Base-by-base conservation (phyloP, 2,888 invertebrate species). In the Chaetogeoica ovagalla region DNA sequence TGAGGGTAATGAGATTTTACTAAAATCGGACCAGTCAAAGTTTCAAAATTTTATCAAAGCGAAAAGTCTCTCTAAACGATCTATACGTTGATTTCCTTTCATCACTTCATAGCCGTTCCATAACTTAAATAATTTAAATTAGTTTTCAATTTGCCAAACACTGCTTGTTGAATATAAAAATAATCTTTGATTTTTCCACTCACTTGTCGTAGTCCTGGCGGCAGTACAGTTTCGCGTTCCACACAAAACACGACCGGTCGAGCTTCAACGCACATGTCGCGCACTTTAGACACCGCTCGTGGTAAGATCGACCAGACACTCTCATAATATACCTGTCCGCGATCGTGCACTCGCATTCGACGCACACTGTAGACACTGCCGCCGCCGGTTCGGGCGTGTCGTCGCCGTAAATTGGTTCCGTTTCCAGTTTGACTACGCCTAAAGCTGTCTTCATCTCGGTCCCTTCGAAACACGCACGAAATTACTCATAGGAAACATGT, bases 201-300 rank as follows among this genome's bases (percentile, higher is more conserved):
- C 86, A 93, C 93, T 92, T 91, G 87, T 93, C 93, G 86, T 93
- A 94, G 86, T 94, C 94, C 82, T 91, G 87, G 84, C 91, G 90
- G 86, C 94, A 94, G 86, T 91, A 93, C 82, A 94, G 89, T 84
- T 91, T 91, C 83, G 91, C 90, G 84, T 93, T 92, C 84, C 91
- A 89, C 70, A 91, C 90, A 87, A 91, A 94, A 86, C 94, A 94
- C 82, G 92, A 92, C 85, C 92, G 91, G 82, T 90, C 89, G 82
- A 94, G 89, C 82, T 90, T 90, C 82, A 89, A 88, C 82, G 91
- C 90, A 85, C 94, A 94, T 83, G 90, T 91, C 84, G 89, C 89
- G 86, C 94, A 94, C 85, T 91, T 91, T 82, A 94, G 89, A 87
- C 94, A 94, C 82, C 89, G 88, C 85, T 92, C 92, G 87, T 94